Conservation (phyloP, 2,113 vertebrate genomes). For the Corydoras sp. region DNA sequence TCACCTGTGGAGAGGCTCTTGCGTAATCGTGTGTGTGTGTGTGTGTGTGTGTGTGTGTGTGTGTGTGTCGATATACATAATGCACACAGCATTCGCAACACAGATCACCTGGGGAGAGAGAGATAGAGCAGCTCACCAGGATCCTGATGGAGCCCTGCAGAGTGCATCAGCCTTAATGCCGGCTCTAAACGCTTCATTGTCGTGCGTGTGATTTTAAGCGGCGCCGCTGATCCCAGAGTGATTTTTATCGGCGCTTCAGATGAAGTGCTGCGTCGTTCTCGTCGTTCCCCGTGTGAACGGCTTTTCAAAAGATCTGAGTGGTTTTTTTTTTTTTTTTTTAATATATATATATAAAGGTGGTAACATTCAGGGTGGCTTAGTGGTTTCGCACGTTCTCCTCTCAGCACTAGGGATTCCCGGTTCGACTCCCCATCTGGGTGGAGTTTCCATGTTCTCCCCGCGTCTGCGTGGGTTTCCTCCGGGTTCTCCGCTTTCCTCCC, state of each 20-base stretch:
- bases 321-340: no score
- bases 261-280: neutral
- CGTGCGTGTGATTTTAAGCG: conserved; percentile 30
- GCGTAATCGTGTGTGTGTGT: conserved; percentile 1
- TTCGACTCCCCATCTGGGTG: no score
- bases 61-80: neutral
- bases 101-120: conserved; percentile 41
- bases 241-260: conserved; percentile 31
- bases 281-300: no score
- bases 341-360: no score
- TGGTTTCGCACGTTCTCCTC: no score
- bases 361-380: no score
- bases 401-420: no score
- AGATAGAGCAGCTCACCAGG: conserved; percentile 41
- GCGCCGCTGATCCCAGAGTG: conserved; percentile 28
- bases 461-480: no score
- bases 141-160: conserved; percentile 40
- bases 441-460: no score
- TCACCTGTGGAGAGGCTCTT: conserved; percentile 29
- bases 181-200: conserved; percentile 41
- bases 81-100: neutral
- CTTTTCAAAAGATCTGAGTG: no score
- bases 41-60: neutral
- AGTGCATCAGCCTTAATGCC: conserved; percentile 39
- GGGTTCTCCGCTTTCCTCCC: no score